phyloP scores from a whole-genome alignment of 2,888 invertebrate species.

The Troides aeacus region DNA sequence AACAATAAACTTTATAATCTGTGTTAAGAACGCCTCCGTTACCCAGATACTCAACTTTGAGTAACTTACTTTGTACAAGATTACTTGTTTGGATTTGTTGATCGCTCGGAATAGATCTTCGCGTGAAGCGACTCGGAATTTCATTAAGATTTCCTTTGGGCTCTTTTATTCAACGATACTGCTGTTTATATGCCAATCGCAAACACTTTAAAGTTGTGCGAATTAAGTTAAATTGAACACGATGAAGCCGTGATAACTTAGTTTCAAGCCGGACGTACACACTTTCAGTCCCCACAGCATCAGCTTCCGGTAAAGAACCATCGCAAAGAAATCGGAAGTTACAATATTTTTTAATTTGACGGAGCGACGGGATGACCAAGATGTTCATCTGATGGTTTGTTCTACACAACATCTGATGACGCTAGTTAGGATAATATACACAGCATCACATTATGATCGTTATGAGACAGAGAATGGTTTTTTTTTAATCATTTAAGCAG shows the following conservation, averaged over 20 bases:
- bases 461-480: too few species aligned
- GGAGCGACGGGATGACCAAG: too few species aligned
- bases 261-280: too few species aligned
- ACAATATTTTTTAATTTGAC: too few species aligned
- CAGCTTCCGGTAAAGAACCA: too few species aligned
- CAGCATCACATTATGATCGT: too few species aligned
- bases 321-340: too few species aligned
- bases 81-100: slow-evolving; percentile 13
- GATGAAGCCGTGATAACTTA: background rate
- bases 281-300: too few species aligned
- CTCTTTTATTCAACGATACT: slow-evolving; percentile 8
- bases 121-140: slow-evolving; percentile 9
- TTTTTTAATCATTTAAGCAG: too few species aligned
- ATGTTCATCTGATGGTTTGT: too few species aligned
- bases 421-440: too few species aligned
- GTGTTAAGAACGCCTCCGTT: background rate
- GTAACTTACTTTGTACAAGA: slow-evolving; percentile 7
- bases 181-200: slow-evolving; percentile 1
- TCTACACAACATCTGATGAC: too few species aligned
- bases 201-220: slow-evolving; percentile 1
- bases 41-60: background rate
- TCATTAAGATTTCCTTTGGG: slow-evolving; percentile 18
- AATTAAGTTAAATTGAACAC: slow-evolving; percentile 1
- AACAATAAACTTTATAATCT: background rate
- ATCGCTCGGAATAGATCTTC: slow-evolving; percentile 11